Evolutionary conservation across 2,113 vertebrate species (phyloP).

Genomic region (Talpa occidentalis): DNA sequence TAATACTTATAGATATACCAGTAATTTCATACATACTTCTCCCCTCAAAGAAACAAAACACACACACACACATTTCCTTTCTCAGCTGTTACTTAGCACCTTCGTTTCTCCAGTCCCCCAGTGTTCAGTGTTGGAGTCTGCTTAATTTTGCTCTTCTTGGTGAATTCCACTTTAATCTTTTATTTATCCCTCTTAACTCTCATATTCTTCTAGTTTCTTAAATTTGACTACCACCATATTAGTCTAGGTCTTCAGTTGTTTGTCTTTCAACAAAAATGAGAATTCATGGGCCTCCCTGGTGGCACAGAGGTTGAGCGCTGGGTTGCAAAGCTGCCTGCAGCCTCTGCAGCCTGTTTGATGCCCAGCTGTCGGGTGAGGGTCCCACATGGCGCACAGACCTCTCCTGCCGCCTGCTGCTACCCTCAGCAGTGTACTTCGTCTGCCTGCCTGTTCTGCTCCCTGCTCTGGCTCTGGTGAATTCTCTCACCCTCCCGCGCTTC

Average conservation of each 20-base stretch:
- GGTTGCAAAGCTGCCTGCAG: too few relatives aligned
- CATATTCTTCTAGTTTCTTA: background rate
- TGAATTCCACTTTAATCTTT: background rate
- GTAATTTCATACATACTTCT: background rate
- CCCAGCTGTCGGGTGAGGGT: too few relatives aligned
- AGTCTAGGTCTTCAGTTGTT: background rate
- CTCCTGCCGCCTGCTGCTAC: too few relatives aligned
- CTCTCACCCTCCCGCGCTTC: too few relatives aligned
- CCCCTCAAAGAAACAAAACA: background rate
- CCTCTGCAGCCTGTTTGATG: too few relatives aligned
- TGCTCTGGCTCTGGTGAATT: too few relatives aligned
- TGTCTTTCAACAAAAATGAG: constrained; percentile 25
- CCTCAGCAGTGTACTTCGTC: too few relatives aligned
- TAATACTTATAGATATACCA: background rate
- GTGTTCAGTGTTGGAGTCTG: background rate
- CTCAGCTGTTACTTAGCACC: background rate
- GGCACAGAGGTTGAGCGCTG: too few relatives aligned
- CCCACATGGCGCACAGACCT: too few relatives aligned
- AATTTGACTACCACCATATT: constrained; percentile 4
- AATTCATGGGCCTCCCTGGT: too few relatives aligned
- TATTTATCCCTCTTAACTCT: background rate
- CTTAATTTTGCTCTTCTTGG: background rate
- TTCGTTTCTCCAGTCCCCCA: background rate
- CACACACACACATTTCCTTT: background rate
- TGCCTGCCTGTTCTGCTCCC: too few relatives aligned